Base-by-base conservation (phyloP, 2,113 vertebrate species). In the Papio anubis region DNA sequence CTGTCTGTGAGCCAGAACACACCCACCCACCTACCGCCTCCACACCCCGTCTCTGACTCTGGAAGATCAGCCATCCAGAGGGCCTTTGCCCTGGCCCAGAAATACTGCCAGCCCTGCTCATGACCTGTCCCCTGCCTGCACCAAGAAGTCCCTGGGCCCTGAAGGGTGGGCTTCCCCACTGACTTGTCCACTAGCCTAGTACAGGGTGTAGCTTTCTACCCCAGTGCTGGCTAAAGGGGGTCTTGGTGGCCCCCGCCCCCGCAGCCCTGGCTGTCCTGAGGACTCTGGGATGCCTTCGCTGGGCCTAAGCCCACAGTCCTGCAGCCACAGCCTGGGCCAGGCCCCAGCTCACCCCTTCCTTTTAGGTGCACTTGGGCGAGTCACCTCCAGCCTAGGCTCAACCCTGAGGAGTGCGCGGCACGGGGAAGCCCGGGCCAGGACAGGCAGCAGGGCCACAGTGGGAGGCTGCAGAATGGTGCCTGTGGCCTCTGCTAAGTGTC, bases 371-470 rank as follows among this genome's bases (percentile, higher is more conserved):
- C 48, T 1, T 68, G 3, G 48, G 48, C 8, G 9, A 32, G 48
- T 55, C 38, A 23, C 9, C 17, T 20, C 27, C 25, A 12, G n/a
- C 12, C n/a, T 13, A 18, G 20, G 59, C 16, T 45, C 27, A 43
- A 17, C 9, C 30, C n/a, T 0, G 17, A 45, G 30, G 8, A 3
- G 4, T 18, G 18, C 10, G 11, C 38, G 38, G 0, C 8, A 66
- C 21, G 45, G 78, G 61, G 61, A 64, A 32, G 57, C 43, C 45
- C 17, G 45, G 70, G 20, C 30, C 38, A n/a, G 38, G 30, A n/a
- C 0, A 0, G 55, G 55, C 16, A 59, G 13, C 35, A 27, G 27
- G 27, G 25, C 48, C 18, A 0, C 21, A 14, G 32, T 1, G 2
- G 43, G 55, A 64, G 5, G 32, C 70, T 73, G 52, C 8, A 25